Evolutionary conservation across 2,888 invertebrate species (phyloP).

Genomic region (Heliconius sara): DNA sequence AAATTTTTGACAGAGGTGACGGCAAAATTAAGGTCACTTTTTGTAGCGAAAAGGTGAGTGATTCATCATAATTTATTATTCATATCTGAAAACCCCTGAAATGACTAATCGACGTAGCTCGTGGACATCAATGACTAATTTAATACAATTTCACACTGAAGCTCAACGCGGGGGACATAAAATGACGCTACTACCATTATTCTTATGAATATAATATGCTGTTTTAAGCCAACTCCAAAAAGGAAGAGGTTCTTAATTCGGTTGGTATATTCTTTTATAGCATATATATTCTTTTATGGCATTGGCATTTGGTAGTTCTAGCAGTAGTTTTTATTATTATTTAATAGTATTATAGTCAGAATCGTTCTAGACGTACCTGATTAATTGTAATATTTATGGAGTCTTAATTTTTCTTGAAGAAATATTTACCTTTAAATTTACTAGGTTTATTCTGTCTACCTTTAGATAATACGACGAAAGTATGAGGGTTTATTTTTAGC

Average conservation of each 20-base stretch:
- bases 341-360: no score
- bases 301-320: no score
- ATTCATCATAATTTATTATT: constrained; percentile 51
- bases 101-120: constrained; percentile 55
- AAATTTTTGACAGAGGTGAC: neutral
- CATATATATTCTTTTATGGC: neutral
- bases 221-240: neutral
- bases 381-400: no score
- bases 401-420: no score
- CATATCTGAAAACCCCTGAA: constrained; percentile 54
- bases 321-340: no score
- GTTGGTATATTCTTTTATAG: neutral
- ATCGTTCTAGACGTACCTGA: no score
- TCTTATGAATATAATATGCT: neutral
- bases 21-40: constrained; percentile 8
- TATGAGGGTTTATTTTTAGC: no score
- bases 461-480: no score
- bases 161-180: constrained; percentile 47
- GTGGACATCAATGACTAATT: constrained; percentile 56
- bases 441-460: no score
- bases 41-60: constrained; percentile 35
- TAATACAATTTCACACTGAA: constrained; percentile 55
- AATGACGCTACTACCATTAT: constrained; percentile 47
- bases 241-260: neutral
- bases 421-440: no score